phyloP scores from a whole-genome alignment of 2,888 invertebrate genomes.

The Noctua pronuba region DNA sequence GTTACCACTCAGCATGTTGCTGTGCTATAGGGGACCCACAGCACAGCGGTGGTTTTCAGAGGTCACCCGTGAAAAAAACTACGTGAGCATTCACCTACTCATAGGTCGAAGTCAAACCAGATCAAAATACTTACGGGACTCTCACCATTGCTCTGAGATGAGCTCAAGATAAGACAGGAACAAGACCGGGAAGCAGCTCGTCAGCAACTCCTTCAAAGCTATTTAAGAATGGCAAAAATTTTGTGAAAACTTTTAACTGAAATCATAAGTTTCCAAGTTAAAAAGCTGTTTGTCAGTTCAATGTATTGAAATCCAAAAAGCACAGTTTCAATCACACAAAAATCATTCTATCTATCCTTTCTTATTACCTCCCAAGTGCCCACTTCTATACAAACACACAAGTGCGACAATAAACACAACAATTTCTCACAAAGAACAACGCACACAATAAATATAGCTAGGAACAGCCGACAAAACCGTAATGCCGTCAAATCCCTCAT shows the following conservation, averaged over 20 bases:
- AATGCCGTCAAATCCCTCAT: conserved; percentile 63
- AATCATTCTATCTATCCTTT: neutral
- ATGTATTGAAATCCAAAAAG: neutral
- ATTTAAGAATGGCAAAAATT: neutral
- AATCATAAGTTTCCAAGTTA: neutral
- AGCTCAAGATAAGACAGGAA: neutral
- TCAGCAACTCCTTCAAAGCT: neutral
- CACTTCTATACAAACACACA: neutral
- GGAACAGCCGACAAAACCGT: conserved; percentile 45
- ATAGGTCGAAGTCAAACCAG: too few species aligned
- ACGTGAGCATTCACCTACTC: too few species aligned
- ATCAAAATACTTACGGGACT: too few species aligned
- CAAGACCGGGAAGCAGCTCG: neutral
- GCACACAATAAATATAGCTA: conserved; percentile 50
- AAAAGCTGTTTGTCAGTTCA: neutral
- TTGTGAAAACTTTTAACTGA: neutral
- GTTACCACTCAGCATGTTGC: too few species aligned
- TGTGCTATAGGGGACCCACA: too few species aligned
- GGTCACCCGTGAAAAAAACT: too few species aligned
- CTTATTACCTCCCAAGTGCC: neutral
- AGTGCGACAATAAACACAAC: conserved; percentile 6
- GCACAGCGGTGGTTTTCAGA: too few species aligned
- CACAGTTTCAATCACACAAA: neutral
- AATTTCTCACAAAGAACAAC: conserved; percentile 38
- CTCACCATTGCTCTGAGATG: neutral